Evolutionary conservation across 1,140 invertebrate species (phyloP).

Genomic region (Monomorium pharaonis): DNA sequence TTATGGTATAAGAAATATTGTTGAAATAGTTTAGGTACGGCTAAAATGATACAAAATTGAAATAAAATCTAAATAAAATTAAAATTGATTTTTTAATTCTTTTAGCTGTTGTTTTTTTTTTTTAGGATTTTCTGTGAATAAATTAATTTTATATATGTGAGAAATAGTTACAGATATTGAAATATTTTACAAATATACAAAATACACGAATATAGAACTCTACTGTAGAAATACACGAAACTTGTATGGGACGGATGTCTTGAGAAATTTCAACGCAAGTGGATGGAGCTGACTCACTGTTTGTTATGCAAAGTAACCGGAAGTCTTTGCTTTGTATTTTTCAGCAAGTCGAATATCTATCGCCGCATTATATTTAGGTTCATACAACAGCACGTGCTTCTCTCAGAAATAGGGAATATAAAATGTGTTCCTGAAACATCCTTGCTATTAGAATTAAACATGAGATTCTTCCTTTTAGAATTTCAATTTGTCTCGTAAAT

Average conservation of each 20-base stretch:
- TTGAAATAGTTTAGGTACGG: background rate
- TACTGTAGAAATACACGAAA: background rate
- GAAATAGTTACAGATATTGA: background rate
- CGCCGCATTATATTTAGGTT: slow-evolving; percentile 22
- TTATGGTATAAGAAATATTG: background rate
- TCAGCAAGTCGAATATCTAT: background rate
- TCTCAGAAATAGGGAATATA: background rate
- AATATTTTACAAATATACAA: background rate
- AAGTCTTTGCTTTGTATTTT: slow-evolving; percentile 7
- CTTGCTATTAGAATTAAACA: slow-evolving; percentile 9
- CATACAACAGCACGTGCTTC: slow-evolving; percentile 8
- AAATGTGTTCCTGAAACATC: slow-evolving; percentile 13
- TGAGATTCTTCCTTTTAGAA: slow-evolving; percentile 1
- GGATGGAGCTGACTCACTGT: background rate
- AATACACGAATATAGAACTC: background rate
- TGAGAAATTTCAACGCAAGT: slow-evolving; percentile 24
- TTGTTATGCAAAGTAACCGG: slow-evolving; percentile 29
- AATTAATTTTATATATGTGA: background rate
- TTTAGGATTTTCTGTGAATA: background rate
- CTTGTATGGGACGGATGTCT: background rate
- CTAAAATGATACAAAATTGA: background rate
- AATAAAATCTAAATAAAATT: background rate
- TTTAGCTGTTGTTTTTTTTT: background rate
- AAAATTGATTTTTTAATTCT: background rate
- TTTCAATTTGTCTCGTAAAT: background rate